Base-by-base conservation (phyloP, 2,888 invertebrate species). In the Brenthis daphne region DNA sequence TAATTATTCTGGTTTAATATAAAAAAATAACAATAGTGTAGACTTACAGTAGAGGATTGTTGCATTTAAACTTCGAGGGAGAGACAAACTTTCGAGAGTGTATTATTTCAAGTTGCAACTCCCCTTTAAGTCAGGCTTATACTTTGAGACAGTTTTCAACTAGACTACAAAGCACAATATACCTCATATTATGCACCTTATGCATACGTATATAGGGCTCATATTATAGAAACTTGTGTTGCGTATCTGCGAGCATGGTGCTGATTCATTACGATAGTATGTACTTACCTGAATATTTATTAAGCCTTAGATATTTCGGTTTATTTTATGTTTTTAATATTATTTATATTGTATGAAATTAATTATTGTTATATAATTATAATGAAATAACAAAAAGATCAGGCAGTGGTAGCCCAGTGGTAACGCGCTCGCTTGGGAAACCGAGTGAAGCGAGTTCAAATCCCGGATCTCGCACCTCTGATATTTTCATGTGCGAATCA, bases 91-190 rank as follows among this genome's bases (percentile, higher is more conserved):
- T 73, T 58, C 56, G 55, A 55, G 57, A 70, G 72, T 70, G 69
- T 73, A 79, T 78, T 76, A 76, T 64, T 77, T 80, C 73, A 76
- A 77, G 75, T 77, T 73, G 67, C 65, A 67, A 68, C 69, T 66
- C 70, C 57, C 63, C 58, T 70, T 71, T 74, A 75, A 77, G 73
- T 73, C 72, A 67, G 61, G 74, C 75, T 69, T 79, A 78, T 76
- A 78, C 76, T 77, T 69, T 57, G 61, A 65, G 79, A 78, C 77
- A 81, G 80, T 80, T 80, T 74, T 73, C 70, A 76, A 79, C 77
- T 76, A 75, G 71, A 74, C 20, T 53, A 8, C 16, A 16, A 53
- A 53, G n/a, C 16, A n/a, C 16, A 51, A 2, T 43, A 14, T 4
- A 14, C 20, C 14, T 6, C 2, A 20, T 8, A 54, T 63, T 50